Base-by-base conservation (phyloP, 92 coral and sea anemone species). In the Meandrina meandrites region DNA sequence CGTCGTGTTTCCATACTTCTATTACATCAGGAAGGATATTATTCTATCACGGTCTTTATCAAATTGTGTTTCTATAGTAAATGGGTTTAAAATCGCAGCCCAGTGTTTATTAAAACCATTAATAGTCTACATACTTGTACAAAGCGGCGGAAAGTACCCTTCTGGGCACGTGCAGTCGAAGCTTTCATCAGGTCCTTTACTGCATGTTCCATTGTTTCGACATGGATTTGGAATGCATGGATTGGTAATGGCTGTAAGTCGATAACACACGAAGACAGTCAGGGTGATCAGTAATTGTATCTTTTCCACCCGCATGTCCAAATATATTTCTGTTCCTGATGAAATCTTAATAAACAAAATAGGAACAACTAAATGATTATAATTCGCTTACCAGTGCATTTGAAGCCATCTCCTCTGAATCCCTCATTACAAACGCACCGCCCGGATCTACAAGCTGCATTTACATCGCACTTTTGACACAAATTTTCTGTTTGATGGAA, bases 161-260 rank as follows among this genome's bases (percentile, higher is more conserved):
- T 92, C 88, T 2, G 93, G 93, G 78, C 98, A 96, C 72, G 67
- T 73, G 76, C 98, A 96, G 32, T 96, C 98, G 88, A 90, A 96
- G 86, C 98, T 96, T 28, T 86, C 93, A 56, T 92, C 98, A 15
- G 94, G 94, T 13, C 96, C 98, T 32, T 56, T 90, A 7, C 79
- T 88, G 74, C 98, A 96, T 13, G 97, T 94, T 16, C 90, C 98
- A 77, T 95, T 90, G 87, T 96, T 94, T 36, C 86, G 81, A 79
- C 98, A 96, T 22, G 98, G 98, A 64, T 91, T 96, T 42, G 96
- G 98, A 58, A 80, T 71, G 83, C 98, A 96, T 2, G 98, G 96
- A 81, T 92, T 90, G 36, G 60, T 70, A 11, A 66, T 64, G 42
- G 79, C 98, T 94, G 75, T 15, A 30, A 72, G 48, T 27, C 58